phyloP scores from a whole-genome alignment of 2,113 vertebrate species.

The Hypomesus transpacificus region DNA sequence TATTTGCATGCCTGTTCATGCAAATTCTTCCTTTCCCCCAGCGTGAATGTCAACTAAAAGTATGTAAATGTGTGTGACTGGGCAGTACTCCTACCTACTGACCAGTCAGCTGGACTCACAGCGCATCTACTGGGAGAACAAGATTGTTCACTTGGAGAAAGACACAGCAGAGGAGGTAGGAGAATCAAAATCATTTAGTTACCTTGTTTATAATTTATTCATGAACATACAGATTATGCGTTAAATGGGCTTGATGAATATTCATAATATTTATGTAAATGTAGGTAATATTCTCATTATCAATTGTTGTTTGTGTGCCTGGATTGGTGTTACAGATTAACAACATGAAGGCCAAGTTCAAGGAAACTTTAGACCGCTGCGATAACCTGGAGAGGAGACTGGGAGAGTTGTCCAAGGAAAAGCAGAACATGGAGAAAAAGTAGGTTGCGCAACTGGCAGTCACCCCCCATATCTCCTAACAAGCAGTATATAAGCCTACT shows the following conservation, averaged over 20 bases:
- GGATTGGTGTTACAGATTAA: conserved; percentile 80
- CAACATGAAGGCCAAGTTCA: conserved; percentile 99
- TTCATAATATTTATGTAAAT: neutral
- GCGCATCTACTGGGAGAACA: conserved; percentile 98
- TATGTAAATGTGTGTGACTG: conserved; percentile 16
- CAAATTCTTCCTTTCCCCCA: neutral
- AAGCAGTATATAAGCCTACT: too few relatives aligned
- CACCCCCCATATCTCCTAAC: neutral
- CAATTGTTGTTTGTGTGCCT: neutral
- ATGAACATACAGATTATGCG: neutral
- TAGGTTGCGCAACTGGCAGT: conserved; percentile 58
- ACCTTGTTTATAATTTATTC: neutral
- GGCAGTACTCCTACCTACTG: conserved; percentile 92
- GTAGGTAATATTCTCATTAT: neutral
- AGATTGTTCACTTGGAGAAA: conserved; percentile 95
- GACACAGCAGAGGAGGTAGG: conserved; percentile 93
- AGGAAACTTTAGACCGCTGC: conserved; percentile 97
- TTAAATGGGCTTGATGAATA: too few relatives aligned
- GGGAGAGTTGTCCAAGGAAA: conserved; percentile 89
- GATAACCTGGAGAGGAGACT: conserved; percentile 88
- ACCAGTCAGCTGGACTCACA: conserved; percentile 98
- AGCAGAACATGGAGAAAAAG: conserved; percentile 91
- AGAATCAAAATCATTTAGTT: neutral
- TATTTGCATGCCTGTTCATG: neutral
- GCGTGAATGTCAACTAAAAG: neutral